Evolutionary conservation across 2,888 invertebrate species (phyloP).

Genomic region (Temnothorax ravouxi): DNA sequence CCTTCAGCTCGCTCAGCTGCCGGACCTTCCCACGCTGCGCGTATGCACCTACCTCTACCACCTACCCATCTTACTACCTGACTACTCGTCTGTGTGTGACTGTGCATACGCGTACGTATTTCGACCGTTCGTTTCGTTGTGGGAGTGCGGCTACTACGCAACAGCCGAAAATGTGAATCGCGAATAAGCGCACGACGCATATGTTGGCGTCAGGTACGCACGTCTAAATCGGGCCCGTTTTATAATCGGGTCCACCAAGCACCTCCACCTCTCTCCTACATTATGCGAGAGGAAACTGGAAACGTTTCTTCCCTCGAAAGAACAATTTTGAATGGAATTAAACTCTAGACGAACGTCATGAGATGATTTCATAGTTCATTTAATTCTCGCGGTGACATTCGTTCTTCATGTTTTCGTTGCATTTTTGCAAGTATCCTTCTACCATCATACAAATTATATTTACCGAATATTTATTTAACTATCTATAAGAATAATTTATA

Average conservation of each 20-base stretch:
- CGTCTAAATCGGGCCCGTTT: slow-evolving; percentile 28
- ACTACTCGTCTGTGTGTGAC: slow-evolving; percentile 58
- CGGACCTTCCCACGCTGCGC: slow-evolving; percentile 85
- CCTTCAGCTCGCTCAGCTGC: slow-evolving; percentile 82
- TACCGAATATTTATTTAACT: neutral
- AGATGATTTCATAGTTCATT: too few relatives aligned
- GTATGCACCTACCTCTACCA: slow-evolving; percentile 73
- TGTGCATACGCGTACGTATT: slow-evolving; percentile 42
- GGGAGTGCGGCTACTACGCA: slow-evolving; percentile 16
- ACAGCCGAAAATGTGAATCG: slow-evolving; percentile 30
- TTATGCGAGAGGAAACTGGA: slow-evolving; percentile 17
- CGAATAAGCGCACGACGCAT: neutral
- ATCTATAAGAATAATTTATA: neutral
- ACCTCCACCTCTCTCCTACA: neutral
- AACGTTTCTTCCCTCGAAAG: neutral
- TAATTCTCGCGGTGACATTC: too few relatives aligned
- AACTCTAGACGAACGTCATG: neutral
- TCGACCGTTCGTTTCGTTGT: slow-evolving; percentile 5
- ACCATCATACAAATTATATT: neutral
- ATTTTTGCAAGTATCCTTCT: neutral
- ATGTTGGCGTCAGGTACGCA: slow-evolving; percentile 7
- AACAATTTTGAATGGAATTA: slow-evolving; percentile 21
- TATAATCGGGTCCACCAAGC: slow-evolving; percentile 43
- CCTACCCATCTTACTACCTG: slow-evolving; percentile 79
- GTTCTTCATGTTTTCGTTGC: neutral